Evolutionary conservation across 2,797 vertebrate genomes (phyloP).

Genomic region (Apogon talboti): DNA sequence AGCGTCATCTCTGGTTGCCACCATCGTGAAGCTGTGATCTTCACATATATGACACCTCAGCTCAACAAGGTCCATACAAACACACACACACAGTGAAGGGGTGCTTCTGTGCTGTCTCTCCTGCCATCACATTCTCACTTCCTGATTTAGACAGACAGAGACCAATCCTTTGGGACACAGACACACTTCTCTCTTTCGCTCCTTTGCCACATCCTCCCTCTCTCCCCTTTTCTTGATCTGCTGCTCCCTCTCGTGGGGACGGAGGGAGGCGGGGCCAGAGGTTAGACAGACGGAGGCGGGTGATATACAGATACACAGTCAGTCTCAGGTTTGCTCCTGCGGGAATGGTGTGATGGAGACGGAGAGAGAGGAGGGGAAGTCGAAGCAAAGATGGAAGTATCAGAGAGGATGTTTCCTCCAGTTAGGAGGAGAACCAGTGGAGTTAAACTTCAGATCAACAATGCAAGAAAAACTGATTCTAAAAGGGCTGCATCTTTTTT

Average conservation of each 20-base stretch:
- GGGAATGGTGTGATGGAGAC: slow-evolving; percentile 67
- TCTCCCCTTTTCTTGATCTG: slow-evolving; percentile 55
- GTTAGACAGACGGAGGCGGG: slow-evolving; percentile 55
- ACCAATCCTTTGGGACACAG: slow-evolving; percentile 74
- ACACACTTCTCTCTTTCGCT: slow-evolving; percentile 65
- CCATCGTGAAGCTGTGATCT: slow-evolving; percentile 74
- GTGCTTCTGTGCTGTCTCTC: slow-evolving; percentile 60
- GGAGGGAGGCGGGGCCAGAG: slow-evolving; percentile 47
- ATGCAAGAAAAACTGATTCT: neutral
- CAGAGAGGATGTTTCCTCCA: slow-evolving; percentile 9
- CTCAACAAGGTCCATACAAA: slow-evolving; percentile 66
- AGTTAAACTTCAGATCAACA: neutral
- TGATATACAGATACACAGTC: slow-evolving; percentile 64
- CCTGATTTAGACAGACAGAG: slow-evolving; percentile 78
- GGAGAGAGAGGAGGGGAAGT: slow-evolving; percentile 27
- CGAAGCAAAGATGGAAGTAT: slow-evolving; percentile 31
- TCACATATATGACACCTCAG: slow-evolving; percentile 80
- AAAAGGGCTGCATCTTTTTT: neutral
- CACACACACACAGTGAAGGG: slow-evolving; percentile 50
- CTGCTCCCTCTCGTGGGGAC: slow-evolving; percentile 68
- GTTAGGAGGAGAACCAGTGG: slow-evolving; percentile 30
- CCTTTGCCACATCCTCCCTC: slow-evolving; percentile 41
- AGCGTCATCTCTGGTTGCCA: slow-evolving; percentile 73
- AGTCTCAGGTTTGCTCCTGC: slow-evolving; percentile 71
- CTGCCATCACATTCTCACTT: slow-evolving; percentile 80